Percentiles rank a stretch among this genome's conserved stretches.
Evolutionary conservation across 30 jellyfish, hydroid and myxozoan genomes (phyloP).

Genomic region (Hydra vulgaris): DNA sequence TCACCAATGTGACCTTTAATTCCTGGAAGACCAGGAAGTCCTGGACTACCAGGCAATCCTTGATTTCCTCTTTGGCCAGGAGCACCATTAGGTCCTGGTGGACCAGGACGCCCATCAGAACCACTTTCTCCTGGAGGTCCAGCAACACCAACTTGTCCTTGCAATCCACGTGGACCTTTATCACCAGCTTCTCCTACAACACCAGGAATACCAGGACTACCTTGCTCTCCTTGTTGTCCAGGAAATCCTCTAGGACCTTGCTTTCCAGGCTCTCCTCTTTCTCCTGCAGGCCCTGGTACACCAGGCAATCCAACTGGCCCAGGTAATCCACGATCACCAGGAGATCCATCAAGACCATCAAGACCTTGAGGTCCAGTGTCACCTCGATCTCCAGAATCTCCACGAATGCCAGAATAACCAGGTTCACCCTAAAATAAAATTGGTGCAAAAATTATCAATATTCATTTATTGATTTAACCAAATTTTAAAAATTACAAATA

Average conservation of each 20-base stretch:
- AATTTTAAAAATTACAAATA: too few species aligned
- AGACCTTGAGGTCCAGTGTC: constrained; percentile 39
- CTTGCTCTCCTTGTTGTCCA: constrained; percentile 45
- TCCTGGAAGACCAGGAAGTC: constrained; percentile 36
- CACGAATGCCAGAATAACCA: constrained; percentile 24
- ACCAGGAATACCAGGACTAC: constrained; percentile 30
- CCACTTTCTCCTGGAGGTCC: constrained; percentile 41
- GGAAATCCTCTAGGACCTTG: constrained; percentile 30
- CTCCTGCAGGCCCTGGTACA: constrained; percentile 74
- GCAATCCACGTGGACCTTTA: constrained; percentile 25
- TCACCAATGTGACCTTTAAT: constrained; percentile 33
- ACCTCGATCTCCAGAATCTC: constrained; percentile 37
- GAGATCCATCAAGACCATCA: constrained; percentile 43
- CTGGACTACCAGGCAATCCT: constrained; percentile 30
- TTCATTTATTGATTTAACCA: too few species aligned
- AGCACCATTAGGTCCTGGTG: constrained; percentile 30
- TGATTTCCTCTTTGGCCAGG: constrained; percentile 22
- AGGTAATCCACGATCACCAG: constrained; percentile 63
- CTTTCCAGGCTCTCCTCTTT: constrained; percentile 47
- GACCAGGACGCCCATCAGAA: constrained; percentile 32
- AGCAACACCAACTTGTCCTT: constrained; percentile 34
- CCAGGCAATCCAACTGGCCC: constrained; percentile 72
- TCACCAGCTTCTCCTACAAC: constrained; percentile 29
- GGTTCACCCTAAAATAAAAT: constrained; percentile 22
- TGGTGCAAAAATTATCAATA: too few species aligned